phyloP scores from a whole-genome alignment of 2,888 invertebrate species.

The Diadromus collaris region DNA sequence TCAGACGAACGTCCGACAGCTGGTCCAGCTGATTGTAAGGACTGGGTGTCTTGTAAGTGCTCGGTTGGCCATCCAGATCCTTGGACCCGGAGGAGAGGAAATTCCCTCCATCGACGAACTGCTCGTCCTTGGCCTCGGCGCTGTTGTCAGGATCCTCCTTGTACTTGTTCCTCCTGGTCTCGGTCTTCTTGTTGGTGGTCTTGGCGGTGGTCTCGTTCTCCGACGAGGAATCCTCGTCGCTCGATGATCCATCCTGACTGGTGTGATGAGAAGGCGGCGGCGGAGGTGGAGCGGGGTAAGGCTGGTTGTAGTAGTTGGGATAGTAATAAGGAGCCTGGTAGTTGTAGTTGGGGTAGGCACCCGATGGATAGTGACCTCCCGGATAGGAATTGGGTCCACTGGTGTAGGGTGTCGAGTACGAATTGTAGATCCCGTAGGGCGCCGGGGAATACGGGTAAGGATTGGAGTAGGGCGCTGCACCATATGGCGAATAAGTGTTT shows the following conservation, averaged over 20 bases:
- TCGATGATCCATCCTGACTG: slow-evolving; percentile 27
- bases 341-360: slow-evolving; percentile 72
- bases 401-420: slow-evolving; percentile 60
- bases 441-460: slow-evolving; percentile 59
- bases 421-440: slow-evolving; percentile 59
- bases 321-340: slow-evolving; percentile 72
- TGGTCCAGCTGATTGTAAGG: slow-evolving; percentile 71
- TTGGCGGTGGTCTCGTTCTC: slow-evolving; percentile 50
- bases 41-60: slow-evolving; percentile 69
- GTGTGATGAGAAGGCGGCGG: slow-evolving; percentile 56
- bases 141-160: slow-evolving; percentile 57
- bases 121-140: slow-evolving; percentile 61
- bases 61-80: slow-evolving; percentile 74
- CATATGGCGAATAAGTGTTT: slow-evolving; percentile 58
- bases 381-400: slow-evolving; percentile 56
- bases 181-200: slow-evolving; percentile 62
- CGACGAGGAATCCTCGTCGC: slow-evolving; percentile 29
- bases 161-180: slow-evolving; percentile 63
- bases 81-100: slow-evolving; percentile 70
- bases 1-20: slow-evolving; percentile 62
- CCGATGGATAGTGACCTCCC: slow-evolving; percentile 56
- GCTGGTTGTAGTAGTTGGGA: slow-evolving; percentile 72
- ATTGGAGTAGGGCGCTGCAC: slow-evolving; percentile 40
- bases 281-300: slow-evolving; percentile 67
- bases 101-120: slow-evolving; percentile 74